Evolutionary conservation across 2,888 invertebrate genomes (phyloP), one percentile per base, ranked within the genome.

Genomic region (Ditula angustiorana): DNA sequence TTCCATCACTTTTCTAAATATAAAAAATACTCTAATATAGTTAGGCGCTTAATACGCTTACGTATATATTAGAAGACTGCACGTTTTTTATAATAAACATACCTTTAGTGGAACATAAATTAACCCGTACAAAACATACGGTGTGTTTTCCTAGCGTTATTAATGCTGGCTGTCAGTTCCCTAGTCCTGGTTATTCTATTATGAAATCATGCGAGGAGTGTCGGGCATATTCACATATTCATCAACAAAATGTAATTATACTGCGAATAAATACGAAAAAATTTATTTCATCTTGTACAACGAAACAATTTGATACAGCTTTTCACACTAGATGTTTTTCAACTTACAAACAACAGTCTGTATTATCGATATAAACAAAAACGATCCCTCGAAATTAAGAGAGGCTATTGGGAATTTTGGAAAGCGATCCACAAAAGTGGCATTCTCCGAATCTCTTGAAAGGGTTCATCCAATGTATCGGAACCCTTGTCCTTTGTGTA

Each of bases 211-310:
- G 37, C 35, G 28, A 10, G 44, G 30, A 24, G 23, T 24, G 35
- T 13, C 1, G 3, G n/a, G 1, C 13, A 2, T 30, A 30, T 2
- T 30, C 5, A 5, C 26, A 13, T 5, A 5, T 13, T 35, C 35
- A 35, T 35, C 7, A 44, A 46, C 11, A 2, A 44, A 8, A 16
- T 7, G 2, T 52, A 21, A 52, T 11, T 52, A 8, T n/a, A 30
- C 5, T 13, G 19, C 0, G 24, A 64, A 68, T 61, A 49, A 71
- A 78, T 72, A 55, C 19, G 16, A 41, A 24, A 80, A 67, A 50
- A 44, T 63, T 63, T 63, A 58, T 78, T 85, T 83, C 81, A 81
- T 83, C 85, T 78, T 79, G 76, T 80, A 86, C 85, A 88, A 87
- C 83, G 74, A 74, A 86, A 86, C 85, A 83, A 71, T 78, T 79